Conservation (phyloP, 2,797 vertebrate species). For the Ptychadena robeensis region DNA sequence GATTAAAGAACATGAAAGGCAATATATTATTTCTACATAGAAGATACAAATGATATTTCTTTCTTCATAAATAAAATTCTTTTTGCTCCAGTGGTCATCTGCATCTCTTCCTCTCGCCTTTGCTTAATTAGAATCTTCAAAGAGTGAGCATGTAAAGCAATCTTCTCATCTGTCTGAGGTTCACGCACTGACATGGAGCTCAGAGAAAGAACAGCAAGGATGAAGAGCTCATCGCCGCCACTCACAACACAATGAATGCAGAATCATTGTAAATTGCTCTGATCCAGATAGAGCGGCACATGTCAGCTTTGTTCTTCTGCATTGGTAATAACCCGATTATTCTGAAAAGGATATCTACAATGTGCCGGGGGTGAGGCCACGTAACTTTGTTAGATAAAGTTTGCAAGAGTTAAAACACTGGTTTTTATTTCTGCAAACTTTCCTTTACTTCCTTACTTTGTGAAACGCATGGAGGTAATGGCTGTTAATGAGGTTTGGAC, state of each 20-base stretch:
- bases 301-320: neutral
- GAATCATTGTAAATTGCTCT: neutral
- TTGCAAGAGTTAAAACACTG: no score
- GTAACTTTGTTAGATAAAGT: neutral
- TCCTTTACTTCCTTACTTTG: no score
- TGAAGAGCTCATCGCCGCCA: neutral
- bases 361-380: neutral
- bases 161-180: slow-evolving; percentile 11
- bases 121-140: slow-evolving; percentile 38
- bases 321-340: neutral
- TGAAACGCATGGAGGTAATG: no score
- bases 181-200: slow-evolving; percentile 6
- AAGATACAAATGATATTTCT: neutral
- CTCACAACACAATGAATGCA: neutral
- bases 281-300: neutral
- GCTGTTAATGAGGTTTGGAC: no score
- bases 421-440: no score
- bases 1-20: neutral
- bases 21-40: neutral
- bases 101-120: neutral
- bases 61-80: neutral
- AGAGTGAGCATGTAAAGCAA: slow-evolving; percentile 14
- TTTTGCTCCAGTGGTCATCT: neutral
- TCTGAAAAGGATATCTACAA: neutral
- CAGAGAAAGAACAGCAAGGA: slow-evolving; percentile 14